phyloP scores from a whole-genome alignment of 2,113 vertebrate genomes.

The Austrofundulus limnaeus region DNA sequence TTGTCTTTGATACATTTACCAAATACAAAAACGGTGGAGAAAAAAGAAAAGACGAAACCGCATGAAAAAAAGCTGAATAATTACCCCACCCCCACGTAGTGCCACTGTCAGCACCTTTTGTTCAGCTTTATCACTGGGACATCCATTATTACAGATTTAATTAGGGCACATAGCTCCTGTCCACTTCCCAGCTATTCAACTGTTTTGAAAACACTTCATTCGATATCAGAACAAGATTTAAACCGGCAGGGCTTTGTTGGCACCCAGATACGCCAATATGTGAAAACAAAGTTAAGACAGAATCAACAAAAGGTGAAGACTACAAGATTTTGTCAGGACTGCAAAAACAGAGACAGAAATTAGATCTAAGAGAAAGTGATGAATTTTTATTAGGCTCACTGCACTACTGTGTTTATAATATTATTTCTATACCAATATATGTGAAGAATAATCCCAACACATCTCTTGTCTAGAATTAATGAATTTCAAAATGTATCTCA shows the following conservation, averaged over 20 bases:
- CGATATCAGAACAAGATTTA: not conserved
- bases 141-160: slow-evolving; percentile 5
- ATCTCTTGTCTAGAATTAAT: not conserved
- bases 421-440: no score
- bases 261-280: not conserved
- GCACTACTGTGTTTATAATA: no score
- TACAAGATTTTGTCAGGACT: not conserved
- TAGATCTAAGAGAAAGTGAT: not conserved
- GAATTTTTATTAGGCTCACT: not conserved
- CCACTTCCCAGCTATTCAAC: slow-evolving; percentile 15
- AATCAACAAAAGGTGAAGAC: not conserved
- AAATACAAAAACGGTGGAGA: slow-evolving; percentile 21
- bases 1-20: slow-evolving; percentile 65
- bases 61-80: slow-evolving; percentile 51
- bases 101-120: slow-evolving; percentile 35
- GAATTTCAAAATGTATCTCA: not conserved
- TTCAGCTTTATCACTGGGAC: slow-evolving; percentile 25
- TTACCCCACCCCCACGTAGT: slow-evolving; percentile 20
- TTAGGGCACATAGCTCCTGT: not conserved
- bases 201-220: not conserved
- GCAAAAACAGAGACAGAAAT: not conserved
- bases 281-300: not conserved
- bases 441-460: not conserved
- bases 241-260: not conserved
- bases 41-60: slow-evolving; percentile 31